Evolutionary conservation across 2,888 invertebrate species (phyloP), one percentile per base, ranked within the genome.

Genomic region (Hypselothyrea guttata): DNA sequence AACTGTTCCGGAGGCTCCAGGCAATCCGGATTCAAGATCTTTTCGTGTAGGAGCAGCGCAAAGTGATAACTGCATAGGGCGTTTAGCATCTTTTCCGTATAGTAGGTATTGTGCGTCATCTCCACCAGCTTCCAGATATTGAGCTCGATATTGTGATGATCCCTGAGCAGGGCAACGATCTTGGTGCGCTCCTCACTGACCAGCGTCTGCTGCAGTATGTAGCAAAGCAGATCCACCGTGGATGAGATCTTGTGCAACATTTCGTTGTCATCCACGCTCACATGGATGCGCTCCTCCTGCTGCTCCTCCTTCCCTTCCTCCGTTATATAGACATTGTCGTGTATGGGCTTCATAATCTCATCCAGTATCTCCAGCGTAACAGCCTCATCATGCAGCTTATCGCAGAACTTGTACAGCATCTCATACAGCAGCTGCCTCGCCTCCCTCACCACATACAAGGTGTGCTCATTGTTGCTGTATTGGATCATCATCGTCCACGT

Each of bases 401-500:
- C 84, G 13, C 88, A 88, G 31, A 82, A 88, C 85, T 91, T 92
- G 89, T 92, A 92, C 0, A 94, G 78, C 51, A 94, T 91, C 57
- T 91, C 90, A 12, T 92, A 91, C 12, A 94, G 89, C 74, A 95
- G 93, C 56, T 92, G 91, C 51, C 93, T 92, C 5, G 93, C 92
- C 84, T 94, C 93, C 33, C 93, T 91, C 0, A 93, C 92, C 7
- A 95, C 93, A 82, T 95, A 95, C 34, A 95, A 90, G 0, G 95
- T 95, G 60, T 93, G 92, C 86, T 93, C 93, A 51, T 92, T 90
- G 71, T 93, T 92, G 59, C 93, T 93, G 45, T 93, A 92, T 55
- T 91, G 91, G 2, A 95, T 88, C 22, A 94, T 91, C 71, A 93
- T 91, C 58, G 91, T 91, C 95, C 95, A 95, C 9, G 91, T 88